Percentiles rank a stretch among this genome's conserved stretches.
phyloP scores from a whole-genome alignment of 1,140 invertebrate genomes.

The Amphibalanus amphitrite region DNA sequence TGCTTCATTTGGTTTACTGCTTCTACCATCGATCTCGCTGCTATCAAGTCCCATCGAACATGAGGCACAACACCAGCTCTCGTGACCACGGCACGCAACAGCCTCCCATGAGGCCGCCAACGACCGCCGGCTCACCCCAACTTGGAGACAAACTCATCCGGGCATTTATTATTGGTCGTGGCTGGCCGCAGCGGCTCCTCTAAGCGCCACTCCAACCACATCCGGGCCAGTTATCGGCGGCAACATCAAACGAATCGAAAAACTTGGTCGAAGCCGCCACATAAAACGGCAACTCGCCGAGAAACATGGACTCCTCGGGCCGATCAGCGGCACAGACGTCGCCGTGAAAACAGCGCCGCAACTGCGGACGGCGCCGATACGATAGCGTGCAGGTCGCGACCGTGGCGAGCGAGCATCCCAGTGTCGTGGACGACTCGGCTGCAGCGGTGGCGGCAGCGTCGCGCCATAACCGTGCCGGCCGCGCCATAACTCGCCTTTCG shows the following conservation, averaged over 20 bases:
- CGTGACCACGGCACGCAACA: not conserved
- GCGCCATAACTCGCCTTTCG: not conserved
- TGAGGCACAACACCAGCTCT: not conserved
- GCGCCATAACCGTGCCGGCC: not conserved
- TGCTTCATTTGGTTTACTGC: not conserved
- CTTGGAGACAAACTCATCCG: not conserved
- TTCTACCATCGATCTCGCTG: not conserved
- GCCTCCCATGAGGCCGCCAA: not conserved
- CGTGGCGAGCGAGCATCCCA: too few relatives aligned
- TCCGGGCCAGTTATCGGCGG: not conserved
- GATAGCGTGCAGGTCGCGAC: too few relatives aligned
- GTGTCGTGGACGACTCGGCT: too few relatives aligned
- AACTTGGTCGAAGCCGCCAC: not conserved
- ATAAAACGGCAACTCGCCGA: not conserved
- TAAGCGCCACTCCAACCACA: not conserved
- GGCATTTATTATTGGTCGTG: not conserved
- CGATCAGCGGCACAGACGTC: not conserved
- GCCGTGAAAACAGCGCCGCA: not conserved
- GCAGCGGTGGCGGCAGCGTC: too few relatives aligned
- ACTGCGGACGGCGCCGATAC: too few relatives aligned
- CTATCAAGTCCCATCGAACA: not conserved
- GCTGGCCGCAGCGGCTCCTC: too few relatives aligned
- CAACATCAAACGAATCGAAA: not conserved
- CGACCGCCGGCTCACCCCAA: not conserved
- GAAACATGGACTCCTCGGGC: not conserved